Base-by-base conservation (phyloP, 2,888 invertebrate species). In the Protophormia terraenovae region DNA sequence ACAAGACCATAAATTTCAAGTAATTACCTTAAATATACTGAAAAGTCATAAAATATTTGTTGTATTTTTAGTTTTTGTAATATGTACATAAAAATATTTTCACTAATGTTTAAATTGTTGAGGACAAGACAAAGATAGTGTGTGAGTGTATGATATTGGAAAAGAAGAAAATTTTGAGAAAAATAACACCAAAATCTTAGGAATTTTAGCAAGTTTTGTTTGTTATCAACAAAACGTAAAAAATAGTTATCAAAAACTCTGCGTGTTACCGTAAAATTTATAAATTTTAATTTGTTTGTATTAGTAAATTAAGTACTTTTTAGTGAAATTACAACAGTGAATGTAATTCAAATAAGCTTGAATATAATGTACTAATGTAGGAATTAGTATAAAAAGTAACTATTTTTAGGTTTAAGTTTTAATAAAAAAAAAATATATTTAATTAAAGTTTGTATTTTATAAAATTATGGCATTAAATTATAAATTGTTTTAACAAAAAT, bases 221-320 rank as follows among this genome's bases (percentile, higher is more conserved):
- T n/a, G n/a, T n/a, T 80, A 84, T 75, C 69, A 45, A 50, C 24
- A 47, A 47, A 47, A 79, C 41, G 32, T 32, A 16, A 19, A 35
- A 27, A 35, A 24, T 58, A 38, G 3, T 50, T 72, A 80, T 89
- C 83, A 86, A 88, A 86, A 86, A 87, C 90, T 76, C 90, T 88
- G 90, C 89, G 87, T 90, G 90, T 88, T 89, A 88, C 88, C 89
- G 47, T 69, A 69, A 69, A 69, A 78, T 60, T 47, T 60, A 12
- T 14, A 60, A 41, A 41, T 38, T 50, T 22, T 10, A n/a, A 10
- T n/a, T 41, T 12, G 14, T 41, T 41, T n/a, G 4, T 41, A 41
- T 41, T 14, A 41, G n/a, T 14, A 38, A 12, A 38, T 1, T 38
- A 14, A 38, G 22, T 22, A 50, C 1, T 50, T 50, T 50, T 12